These are phyloP conservation scores for Emydura subglobosa DNA, from an alignment of 2,113 vertebrate genomes.

Conservation along the genomic window DNA sequence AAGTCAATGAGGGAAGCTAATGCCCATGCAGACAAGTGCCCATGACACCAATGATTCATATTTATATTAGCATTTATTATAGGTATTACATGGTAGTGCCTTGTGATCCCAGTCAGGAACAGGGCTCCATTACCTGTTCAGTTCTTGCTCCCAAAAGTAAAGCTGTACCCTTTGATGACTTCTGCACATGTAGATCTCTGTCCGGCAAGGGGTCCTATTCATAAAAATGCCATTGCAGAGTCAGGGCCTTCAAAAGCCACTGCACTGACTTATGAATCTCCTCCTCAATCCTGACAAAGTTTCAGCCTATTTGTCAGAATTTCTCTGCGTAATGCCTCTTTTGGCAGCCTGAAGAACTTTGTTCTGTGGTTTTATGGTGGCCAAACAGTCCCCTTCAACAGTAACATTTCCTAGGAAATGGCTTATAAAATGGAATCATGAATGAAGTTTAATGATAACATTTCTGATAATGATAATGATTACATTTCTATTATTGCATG, in stretches of 20 bases:
- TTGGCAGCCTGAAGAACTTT: background rate
- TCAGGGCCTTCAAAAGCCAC: background rate
- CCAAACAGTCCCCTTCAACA: background rate
- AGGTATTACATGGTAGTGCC: background rate
- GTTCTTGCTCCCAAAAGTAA: background rate
- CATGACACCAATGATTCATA: background rate
- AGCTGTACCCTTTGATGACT: background rate
- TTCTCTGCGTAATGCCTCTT: background rate
- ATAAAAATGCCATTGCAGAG: background rate
- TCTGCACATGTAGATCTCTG: background rate
- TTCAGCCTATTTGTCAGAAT: background rate
- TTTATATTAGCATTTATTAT: background rate
- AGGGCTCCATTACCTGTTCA: background rate
- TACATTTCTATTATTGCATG: background rate
- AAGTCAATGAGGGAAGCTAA: background rate
- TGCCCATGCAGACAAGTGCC: accelerated
- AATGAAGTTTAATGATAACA: background rate
- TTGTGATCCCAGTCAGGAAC: background rate
- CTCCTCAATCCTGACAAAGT: background rate
- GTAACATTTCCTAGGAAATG: no score
- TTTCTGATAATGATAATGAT: no score
- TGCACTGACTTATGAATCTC: no score
- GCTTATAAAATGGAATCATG: background rate
- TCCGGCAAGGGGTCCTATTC: background rate
- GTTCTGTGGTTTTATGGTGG: background rate